These are phyloP conservation scores for Delphinapterus leucas DNA, from an alignment of 2,113 vertebrate species.

Conservation along the genomic window DNA sequence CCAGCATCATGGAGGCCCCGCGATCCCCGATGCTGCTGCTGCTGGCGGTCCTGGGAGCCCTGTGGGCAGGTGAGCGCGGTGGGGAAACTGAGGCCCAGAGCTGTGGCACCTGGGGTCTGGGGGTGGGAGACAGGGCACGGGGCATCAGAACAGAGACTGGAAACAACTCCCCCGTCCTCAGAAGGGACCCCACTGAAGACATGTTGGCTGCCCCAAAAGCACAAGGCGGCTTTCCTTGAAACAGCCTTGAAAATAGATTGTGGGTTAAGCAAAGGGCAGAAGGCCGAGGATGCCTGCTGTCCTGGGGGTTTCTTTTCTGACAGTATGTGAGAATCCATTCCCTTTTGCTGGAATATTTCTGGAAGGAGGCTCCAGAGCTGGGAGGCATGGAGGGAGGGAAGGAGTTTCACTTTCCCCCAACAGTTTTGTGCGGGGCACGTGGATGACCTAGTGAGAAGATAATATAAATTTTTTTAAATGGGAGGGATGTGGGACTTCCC, in stretches of 20 bases:
- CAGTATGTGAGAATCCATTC: not conserved
- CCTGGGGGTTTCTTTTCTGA: not conserved
- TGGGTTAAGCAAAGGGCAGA: not conserved
- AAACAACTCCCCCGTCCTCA: not conserved
- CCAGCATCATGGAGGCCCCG: not conserved
- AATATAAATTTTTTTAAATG: too few species aligned
- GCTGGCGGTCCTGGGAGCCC: not conserved
- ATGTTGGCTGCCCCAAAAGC: not conserved
- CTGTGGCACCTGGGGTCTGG: rapidly evolving
- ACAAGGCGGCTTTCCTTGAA: not conserved
- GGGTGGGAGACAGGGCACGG: not conserved
- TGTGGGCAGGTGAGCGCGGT: not conserved
- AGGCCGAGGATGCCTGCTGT: rapidly evolving
- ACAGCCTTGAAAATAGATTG: not conserved
- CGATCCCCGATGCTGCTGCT: not conserved
- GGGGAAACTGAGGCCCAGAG: not conserved
- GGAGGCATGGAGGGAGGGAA: not conserved
- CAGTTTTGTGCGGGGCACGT: not conserved
- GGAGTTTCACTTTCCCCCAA: not conserved
- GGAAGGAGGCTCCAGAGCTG: not conserved
- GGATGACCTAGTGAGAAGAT: not conserved
- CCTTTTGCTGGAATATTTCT: not conserved
- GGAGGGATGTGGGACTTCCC: not conserved
- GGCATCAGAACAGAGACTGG: not conserved
- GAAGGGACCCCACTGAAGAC: not conserved